phyloP scores from a whole-genome alignment of 2,797 vertebrate genomes.

The Antennarius maculatus region DNA sequence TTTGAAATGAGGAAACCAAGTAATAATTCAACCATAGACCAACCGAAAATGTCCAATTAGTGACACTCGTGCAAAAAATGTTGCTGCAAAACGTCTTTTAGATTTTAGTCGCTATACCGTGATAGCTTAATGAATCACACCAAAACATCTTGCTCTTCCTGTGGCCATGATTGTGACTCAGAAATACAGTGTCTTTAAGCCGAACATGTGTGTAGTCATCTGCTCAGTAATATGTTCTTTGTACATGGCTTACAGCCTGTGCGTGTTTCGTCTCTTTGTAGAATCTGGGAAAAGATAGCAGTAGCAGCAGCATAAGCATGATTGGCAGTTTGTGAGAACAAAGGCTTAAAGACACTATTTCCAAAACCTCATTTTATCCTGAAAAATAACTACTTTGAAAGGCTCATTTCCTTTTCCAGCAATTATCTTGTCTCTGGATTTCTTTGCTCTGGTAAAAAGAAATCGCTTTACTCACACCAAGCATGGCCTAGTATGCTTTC shows the following conservation, averaged over 20 bases:
- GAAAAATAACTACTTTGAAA: constrained; percentile 1
- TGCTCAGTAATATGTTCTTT: not conserved
- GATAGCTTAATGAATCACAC: not conserved
- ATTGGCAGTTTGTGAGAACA: not conserved
- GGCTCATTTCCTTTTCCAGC: constrained; percentile 10
- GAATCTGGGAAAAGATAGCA: not conserved
- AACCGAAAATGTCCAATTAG: too few relatives aligned
- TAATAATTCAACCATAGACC: too few relatives aligned
- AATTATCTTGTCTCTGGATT: not conserved
- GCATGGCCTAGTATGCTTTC: not conserved
- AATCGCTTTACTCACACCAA: too few relatives aligned
- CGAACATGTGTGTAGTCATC: not conserved
- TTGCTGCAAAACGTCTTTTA: too few relatives aligned
- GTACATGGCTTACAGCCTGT: not conserved
- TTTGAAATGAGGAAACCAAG: too few relatives aligned
- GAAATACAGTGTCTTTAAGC: not conserved
- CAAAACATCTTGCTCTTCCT: not conserved
- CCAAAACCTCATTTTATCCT: constrained; percentile 1
- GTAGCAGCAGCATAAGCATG: not conserved
- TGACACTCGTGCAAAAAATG: too few relatives aligned
- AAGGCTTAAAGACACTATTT: not conserved
- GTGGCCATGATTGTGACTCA: too few relatives aligned
- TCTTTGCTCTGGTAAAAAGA: not conserved
- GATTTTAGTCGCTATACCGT: too few relatives aligned
- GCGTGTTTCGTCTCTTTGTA: not conserved